Conservation (phyloP, 2,797 vertebrate genomes). For the Phoxinus dragarum region DNA sequence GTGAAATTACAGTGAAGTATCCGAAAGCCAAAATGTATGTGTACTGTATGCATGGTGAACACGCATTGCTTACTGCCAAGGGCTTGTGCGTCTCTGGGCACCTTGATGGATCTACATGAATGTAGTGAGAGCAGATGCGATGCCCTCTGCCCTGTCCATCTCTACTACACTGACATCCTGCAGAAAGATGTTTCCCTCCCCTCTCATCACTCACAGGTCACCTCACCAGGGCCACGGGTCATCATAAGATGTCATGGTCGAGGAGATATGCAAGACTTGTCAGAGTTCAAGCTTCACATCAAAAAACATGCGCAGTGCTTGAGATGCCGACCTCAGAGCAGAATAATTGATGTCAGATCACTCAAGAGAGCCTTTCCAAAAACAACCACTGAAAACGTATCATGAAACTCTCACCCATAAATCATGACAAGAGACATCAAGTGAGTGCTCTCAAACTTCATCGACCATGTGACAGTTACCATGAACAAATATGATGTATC, state of each 20-base stretch:
- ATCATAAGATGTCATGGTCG: conserved; percentile 39
- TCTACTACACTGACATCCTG: neutral
- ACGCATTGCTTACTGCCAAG: neutral
- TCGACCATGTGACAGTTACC: conserved; percentile 2
- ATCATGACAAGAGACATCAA: conserved; percentile 24
- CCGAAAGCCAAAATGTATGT: neutral
- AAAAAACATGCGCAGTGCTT: conserved; percentile 2
- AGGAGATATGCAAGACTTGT: neutral
- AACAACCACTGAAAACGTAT: conserved; percentile 13
- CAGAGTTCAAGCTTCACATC: conserved; percentile 15
- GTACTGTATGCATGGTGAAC: conserved; percentile 15
- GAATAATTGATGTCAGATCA: conserved; percentile 28
- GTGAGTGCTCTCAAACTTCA: conserved; percentile 30
- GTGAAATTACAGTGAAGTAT: neutral
- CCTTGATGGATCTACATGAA: conserved; percentile 2
- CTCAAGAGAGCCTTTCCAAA: conserved; percentile 17
- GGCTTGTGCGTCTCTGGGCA: neutral
- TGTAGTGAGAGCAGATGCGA: neutral
- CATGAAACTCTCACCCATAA: conserved; percentile 20
- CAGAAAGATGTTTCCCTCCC: conserved; percentile 16
- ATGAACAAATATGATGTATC: conserved; percentile 40
- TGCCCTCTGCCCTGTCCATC: conserved; percentile 10
- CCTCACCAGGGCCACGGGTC: conserved; percentile 14
- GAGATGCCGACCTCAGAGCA: conserved; percentile 25
- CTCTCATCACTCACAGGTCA: conserved; percentile 39